Percentiles rank a stretch among this genome's conserved stretches.
These are phyloP conservation scores for Mobula birostris DNA, from an alignment of 2,113 vertebrate species.

Conservation along the genomic window DNA sequence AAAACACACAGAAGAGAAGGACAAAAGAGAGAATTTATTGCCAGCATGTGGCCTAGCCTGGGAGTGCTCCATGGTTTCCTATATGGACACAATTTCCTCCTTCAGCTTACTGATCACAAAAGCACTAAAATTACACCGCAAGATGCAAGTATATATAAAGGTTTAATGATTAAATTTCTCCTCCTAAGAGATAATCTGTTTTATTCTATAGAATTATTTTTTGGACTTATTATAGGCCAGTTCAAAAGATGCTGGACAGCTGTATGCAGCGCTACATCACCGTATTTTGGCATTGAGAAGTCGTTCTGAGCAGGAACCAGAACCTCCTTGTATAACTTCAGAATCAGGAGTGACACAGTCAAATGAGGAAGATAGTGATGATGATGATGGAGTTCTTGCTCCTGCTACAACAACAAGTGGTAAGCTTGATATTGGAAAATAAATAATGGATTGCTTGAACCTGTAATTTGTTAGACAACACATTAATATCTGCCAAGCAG, in stretches of 20 bases:
- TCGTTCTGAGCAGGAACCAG: conserved; percentile 77
- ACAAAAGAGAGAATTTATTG: background rate
- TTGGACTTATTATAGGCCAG: conserved; percentile 64
- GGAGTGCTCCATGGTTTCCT: background rate
- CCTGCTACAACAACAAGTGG: conserved; percentile 63
- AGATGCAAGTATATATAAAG: background rate
- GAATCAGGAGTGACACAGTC: conserved; percentile 76
- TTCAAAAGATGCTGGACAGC: conserved; percentile 91
- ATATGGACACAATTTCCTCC: background rate
- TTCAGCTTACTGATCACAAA: background rate
- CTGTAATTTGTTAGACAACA: background rate
- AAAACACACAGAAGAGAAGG: background rate
- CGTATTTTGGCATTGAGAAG: conserved; percentile 88
- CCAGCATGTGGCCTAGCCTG: background rate
- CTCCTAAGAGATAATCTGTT: background rate
- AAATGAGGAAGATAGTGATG: conserved; percentile 86
- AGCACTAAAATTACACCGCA: background rate
- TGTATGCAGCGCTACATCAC: conserved; percentile 88
- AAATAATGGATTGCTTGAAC: background rate
- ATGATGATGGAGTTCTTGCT: conserved; percentile 67
- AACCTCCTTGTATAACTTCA: conserved; percentile 57
- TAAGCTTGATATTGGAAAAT: conserved; percentile 45
- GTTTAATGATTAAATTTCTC: background rate
- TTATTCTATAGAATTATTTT: background rate
- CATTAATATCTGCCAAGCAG: background rate